Conservation (phyloP, 1,140 invertebrate species). For the Gonatopus flavifemur region DNA sequence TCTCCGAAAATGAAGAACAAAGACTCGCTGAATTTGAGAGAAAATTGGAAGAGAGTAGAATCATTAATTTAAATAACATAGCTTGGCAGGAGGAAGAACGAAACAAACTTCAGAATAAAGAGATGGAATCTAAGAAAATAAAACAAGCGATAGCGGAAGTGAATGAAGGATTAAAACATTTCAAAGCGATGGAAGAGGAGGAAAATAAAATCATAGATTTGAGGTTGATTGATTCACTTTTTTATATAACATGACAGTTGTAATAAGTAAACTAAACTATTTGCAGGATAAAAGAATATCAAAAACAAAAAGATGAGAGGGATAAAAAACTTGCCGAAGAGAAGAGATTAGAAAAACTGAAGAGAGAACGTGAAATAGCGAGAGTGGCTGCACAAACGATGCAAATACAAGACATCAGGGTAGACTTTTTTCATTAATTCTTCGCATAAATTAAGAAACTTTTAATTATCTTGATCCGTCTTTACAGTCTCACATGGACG, state of each 20-base stretch:
- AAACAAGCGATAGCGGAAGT: slow-evolving; percentile 61
- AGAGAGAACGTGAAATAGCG: slow-evolving; percentile 56
- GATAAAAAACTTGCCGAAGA: slow-evolving; percentile 56
- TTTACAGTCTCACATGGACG: slow-evolving; percentile 55
- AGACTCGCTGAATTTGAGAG: slow-evolving; percentile 65
- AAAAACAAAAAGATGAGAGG: slow-evolving; percentile 61
- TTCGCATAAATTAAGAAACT: neutral
- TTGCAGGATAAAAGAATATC: slow-evolving; percentile 62
- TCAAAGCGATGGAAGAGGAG: slow-evolving; percentile 61
- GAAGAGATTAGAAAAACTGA: slow-evolving; percentile 43
- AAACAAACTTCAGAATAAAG: slow-evolving; percentile 46
- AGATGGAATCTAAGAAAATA: slow-evolving; percentile 49
- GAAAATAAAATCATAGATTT: slow-evolving; percentile 65
- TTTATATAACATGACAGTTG: neutral
- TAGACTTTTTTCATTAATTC: slow-evolving; percentile 13
- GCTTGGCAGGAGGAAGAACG: slow-evolving; percentile 61
- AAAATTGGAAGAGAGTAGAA: slow-evolving; percentile 67
- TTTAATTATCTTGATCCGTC: neutral
- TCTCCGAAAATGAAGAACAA: slow-evolving; percentile 62
- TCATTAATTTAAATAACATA: slow-evolving; percentile 62
- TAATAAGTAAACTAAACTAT: slow-evolving; percentile 7
- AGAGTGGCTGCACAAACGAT: slow-evolving; percentile 51
- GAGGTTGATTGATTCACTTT: slow-evolving; percentile 38
- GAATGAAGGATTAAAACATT: slow-evolving; percentile 61
- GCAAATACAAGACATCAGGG: slow-evolving; percentile 49